Evolutionary conservation across 2,888 invertebrate species (phyloP).

Genomic region (Eupithecia inturbata): DNA sequence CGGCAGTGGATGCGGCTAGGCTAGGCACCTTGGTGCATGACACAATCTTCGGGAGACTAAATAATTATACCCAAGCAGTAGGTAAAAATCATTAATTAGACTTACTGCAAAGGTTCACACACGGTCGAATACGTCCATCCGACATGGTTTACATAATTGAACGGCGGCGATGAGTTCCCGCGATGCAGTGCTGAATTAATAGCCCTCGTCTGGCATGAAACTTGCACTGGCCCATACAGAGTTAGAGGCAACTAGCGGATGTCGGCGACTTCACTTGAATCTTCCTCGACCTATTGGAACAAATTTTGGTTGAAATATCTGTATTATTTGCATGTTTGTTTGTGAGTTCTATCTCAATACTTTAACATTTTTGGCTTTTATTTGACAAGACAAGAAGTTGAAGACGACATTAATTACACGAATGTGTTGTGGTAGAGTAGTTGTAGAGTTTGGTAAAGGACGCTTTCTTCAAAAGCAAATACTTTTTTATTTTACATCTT

Average conservation of each 20-base stretch:
- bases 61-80: not conserved
- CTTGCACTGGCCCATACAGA: not conserved
- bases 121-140: constrained; percentile 5
- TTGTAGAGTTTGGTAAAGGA: no score
- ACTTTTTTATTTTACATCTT: no score
- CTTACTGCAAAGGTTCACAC: not conserved
- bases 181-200: constrained; percentile 11
- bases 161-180: not conserved
- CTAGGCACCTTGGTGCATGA: not conserved
- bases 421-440: no score
- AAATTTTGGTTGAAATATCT: not conserved
- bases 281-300: not conserved
- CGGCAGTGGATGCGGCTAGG: not conserved
- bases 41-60: not conserved
- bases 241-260: not conserved
- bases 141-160: constrained; percentile 11
- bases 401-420: no score
- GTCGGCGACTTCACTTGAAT: not conserved
- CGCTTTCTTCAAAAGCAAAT: no score
- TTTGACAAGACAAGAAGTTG: no score
- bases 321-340: no score
- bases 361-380: no score
- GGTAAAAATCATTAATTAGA: not conserved
- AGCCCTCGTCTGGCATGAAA: not conserved
- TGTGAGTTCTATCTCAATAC: no score